Evolutionary conservation across 2,113 vertebrate genomes (phyloP), one percentile per base, ranked within the genome.

Genomic region (Paramisgurnus dabryanus): DNA sequence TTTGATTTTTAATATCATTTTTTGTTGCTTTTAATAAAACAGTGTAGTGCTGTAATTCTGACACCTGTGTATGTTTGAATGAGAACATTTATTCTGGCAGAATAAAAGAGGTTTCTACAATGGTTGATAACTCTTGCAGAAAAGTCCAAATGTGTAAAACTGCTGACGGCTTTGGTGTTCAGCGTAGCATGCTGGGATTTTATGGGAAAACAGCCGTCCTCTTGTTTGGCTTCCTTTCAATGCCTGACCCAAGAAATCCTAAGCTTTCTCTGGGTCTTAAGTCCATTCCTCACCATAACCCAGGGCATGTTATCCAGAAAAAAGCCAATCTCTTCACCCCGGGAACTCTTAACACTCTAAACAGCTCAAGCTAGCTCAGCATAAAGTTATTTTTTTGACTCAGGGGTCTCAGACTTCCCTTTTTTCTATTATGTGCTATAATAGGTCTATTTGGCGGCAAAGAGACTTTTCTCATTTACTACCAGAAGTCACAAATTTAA

Each of bases 321-420:
- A 57, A 80, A 80, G 58, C 64, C 68, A 73, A 66, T 80, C 79
- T 66, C 69, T 80, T 80, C 66, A 71, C 17, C 12, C 58, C 22
- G 39, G 49, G 4, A 49, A 27, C 5, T 9, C 73, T 75, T 34
- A 5, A 64, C 68, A n/a, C 17, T 58, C 6, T 72, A 17, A 72
- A 57, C 50, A 63, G 58, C 43, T 47, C 7, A 64, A 63, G 73
- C 58, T 64, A 45, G n/a, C 57, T 64, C 73, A 64, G 58, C 73
- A 75, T 15, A 34, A 49, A 75, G 7, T 43, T 17, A 50, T 61
- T 64, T 50, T 64, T 74, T n/a, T 18, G 43, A n/a, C 22, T 43
- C 3, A 0, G 43, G 12, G 58, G 7, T 63, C 58, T 49, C 43
- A 3, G 22, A 75, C 43, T 15, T 45, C 12, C 11, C 41, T 13